These are phyloP conservation scores for Emberiza fucata DNA, from an alignment of 2,113 vertebrate genomes.

Conservation along the genomic window DNA sequence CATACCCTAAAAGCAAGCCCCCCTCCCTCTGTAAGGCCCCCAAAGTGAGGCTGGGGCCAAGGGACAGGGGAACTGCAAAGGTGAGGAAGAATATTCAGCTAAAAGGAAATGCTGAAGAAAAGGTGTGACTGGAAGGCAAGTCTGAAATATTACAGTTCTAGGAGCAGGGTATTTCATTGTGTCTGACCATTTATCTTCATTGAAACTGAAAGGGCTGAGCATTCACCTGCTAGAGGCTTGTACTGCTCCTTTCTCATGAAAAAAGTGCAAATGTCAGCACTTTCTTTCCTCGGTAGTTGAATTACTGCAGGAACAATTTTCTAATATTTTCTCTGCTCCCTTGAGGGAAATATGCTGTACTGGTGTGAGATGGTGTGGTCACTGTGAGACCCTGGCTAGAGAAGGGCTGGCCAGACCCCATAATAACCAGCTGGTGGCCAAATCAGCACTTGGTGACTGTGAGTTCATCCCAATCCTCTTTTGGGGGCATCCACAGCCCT, in stretches of 20 bases:
- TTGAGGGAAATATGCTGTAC: neutral
- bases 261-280: neutral
- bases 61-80: accelerated
- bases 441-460: neutral
- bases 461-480: neutral
- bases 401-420: neutral
- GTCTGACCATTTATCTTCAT: neutral
- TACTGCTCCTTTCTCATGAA: neutral
- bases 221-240: neutral
- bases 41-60: neutral
- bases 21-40: neutral
- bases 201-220: neutral
- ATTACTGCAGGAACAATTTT: neutral
- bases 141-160: neutral
- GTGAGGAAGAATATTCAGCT: neutral
- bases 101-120: neutral
- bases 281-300: neutral
- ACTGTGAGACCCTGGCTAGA: neutral
- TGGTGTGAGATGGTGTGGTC: neutral
- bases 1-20: neutral
- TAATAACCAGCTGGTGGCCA: neutral
- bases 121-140: neutral
- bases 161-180: neutral
- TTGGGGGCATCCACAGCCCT: accelerated
- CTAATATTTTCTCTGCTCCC: neutral